Evolutionary conservation across 2,888 invertebrate species (phyloP).

Genomic region (Melinaea marsaeus): DNA sequence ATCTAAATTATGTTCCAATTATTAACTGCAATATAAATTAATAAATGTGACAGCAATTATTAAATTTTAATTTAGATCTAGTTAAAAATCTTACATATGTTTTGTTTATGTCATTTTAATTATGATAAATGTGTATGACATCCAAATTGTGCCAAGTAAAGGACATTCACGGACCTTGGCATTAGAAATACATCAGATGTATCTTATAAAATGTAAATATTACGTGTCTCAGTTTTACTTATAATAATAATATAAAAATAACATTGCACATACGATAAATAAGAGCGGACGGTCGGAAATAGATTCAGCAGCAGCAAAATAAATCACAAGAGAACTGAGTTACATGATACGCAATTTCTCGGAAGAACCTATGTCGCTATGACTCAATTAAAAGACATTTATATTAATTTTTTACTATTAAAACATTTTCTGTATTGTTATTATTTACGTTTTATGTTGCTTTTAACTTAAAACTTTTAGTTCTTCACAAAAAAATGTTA

Average conservation of each 20-base stretch:
- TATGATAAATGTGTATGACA: not conserved
- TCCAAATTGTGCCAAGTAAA: constrained; percentile 8
- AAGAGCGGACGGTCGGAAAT: constrained; percentile 56
- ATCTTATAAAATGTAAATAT: constrained; percentile 12
- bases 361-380: constrained; percentile 50
- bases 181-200: constrained; percentile 14
- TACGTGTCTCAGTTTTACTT: not conserved
- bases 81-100: not conserved
- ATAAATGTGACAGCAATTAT: not conserved
- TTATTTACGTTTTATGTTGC: constrained; percentile 30
- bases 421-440: constrained; percentile 32
- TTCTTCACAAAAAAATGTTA: constrained; percentile 34
- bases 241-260: constrained; percentile 17
- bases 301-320: constrained; percentile 63
- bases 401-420: constrained; percentile 33
- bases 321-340: constrained; percentile 55
- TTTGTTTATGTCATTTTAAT: not conserved
- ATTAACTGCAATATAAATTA: no score
- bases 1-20: constrained; percentile 6
- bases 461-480: constrained; percentile 39
- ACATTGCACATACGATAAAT: constrained; percentile 47
- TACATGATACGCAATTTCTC: constrained; percentile 60
- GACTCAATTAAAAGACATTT: constrained; percentile 38
- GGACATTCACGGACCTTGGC: constrained; percentile 25
- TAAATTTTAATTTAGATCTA: not conserved